phyloP scores from a whole-genome alignment of 2,888 invertebrate genomes.

The Amphipyra berbera region DNA sequence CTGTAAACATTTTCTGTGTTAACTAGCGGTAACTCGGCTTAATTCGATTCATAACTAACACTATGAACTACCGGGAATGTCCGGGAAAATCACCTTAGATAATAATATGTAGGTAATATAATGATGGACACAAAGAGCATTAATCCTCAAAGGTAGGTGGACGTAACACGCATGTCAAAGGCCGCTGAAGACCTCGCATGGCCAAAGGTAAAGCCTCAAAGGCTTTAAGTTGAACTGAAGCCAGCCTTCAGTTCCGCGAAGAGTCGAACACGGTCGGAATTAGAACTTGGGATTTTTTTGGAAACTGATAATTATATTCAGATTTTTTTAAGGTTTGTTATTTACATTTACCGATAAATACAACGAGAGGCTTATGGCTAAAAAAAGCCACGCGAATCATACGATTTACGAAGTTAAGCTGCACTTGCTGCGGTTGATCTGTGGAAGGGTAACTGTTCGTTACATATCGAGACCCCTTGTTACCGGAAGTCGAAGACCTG shows the following conservation, averaged over 20 bases:
- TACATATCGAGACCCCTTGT: too few species aligned
- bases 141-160: slow-evolving; percentile 22
- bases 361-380: too few species aligned
- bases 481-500: too few species aligned
- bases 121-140: slow-evolving; percentile 14
- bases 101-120: slow-evolving; percentile 10
- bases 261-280: not conserved
- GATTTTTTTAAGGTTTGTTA: too few species aligned
- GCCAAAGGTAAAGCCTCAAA: slow-evolving; percentile 19
- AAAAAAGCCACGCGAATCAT: too few species aligned
- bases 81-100: slow-evolving; percentile 2
- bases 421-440: too few species aligned
- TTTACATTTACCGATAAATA: too few species aligned
- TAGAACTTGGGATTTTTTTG: not conserved
- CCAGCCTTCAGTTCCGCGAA: not conserved
- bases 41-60: too few species aligned
- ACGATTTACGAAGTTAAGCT: too few species aligned
- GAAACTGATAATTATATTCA: not conserved
- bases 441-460: too few species aligned
- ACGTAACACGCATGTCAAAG: slow-evolving; percentile 31
- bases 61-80: not conserved
- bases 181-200: slow-evolving; percentile 5
- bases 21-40: too few species aligned
- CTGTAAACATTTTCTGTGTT: too few species aligned
- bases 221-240: slow-evolving; percentile 20